phyloP scores from a whole-genome alignment of 2,797 vertebrate genomes.

The Crotalus adamanteus region DNA sequence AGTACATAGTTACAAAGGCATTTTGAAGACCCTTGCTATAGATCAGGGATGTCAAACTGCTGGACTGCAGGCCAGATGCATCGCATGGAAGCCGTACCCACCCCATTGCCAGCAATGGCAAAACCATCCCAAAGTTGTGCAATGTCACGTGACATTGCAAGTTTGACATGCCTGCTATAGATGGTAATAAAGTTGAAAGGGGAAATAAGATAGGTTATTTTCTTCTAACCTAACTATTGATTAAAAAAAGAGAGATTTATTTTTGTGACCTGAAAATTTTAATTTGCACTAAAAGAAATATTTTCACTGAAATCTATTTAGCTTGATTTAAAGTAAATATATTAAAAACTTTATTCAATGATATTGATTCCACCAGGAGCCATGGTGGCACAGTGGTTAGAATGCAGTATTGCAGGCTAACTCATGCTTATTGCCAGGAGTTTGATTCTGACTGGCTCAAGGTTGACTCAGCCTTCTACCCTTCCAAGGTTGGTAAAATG shows the following conservation, averaged over 20 bases:
- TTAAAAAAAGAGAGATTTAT: not conserved
- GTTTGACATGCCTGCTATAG: not conserved
- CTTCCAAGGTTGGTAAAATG: not conserved
- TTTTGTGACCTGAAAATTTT: not conserved
- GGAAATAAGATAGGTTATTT: not conserved
- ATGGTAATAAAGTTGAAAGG: not conserved
- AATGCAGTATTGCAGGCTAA: not conserved
- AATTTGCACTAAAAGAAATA: not conserved
- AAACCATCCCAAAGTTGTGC: too few species aligned
- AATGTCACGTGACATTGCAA: too few species aligned
- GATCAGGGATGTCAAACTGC: not conserved
- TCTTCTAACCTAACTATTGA: not conserved
- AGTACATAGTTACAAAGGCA: too few species aligned
- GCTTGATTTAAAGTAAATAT: not conserved
- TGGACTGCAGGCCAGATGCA: too few species aligned
- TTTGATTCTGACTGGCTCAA: not conserved
- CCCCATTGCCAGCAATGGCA: too few species aligned
- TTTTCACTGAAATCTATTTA: not conserved
- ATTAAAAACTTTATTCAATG: not conserved
- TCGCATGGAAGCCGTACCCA: too few species aligned
- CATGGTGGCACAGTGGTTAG: not conserved
- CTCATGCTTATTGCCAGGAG: not conserved
- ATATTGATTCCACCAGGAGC: not conserved
- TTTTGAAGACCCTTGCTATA: not conserved
- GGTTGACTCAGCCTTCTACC: not conserved